phyloP scores from a whole-genome alignment of 1,140 invertebrate genomes.

The Trypoxylus dichotomus region DNA sequence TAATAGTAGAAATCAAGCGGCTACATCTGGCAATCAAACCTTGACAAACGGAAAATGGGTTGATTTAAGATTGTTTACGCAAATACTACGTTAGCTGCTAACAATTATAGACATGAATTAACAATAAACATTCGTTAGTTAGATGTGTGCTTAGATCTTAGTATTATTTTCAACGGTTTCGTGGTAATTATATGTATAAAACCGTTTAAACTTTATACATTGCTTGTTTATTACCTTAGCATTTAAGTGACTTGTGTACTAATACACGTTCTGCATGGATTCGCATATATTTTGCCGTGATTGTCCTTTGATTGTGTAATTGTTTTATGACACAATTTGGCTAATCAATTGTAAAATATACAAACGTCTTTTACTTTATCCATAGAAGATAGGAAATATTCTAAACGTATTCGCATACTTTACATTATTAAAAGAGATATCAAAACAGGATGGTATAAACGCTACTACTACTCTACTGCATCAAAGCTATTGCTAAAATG shows the following conservation, averaged over 20 bases:
- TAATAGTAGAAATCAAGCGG: constrained; percentile 6
- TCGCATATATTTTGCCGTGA: background rate
- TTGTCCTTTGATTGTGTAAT: background rate
- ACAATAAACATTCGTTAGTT: background rate
- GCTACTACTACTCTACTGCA: too few relatives aligned
- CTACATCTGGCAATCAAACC: background rate
- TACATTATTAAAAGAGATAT: too few relatives aligned
- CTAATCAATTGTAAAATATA: too few relatives aligned
- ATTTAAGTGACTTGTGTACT: background rate
- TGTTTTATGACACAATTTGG: background rate
- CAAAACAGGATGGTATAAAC: too few relatives aligned
- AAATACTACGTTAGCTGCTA: background rate
- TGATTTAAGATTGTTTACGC: constrained; percentile 3
- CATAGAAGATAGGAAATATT: too few relatives aligned
- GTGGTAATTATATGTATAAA: background rate
- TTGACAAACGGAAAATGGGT: background rate
- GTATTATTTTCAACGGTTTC: background rate
- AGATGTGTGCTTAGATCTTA: background rate
- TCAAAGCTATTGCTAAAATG: too few relatives aligned
- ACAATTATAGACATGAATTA: background rate
- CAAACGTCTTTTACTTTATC: too few relatives aligned
- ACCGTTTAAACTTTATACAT: background rate
- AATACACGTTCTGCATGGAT: background rate
- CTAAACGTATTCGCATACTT: too few relatives aligned
- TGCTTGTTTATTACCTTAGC: background rate